A percentile compares a stretch with the other conserved stretches of the same genome.
These are phyloP conservation scores for Sepioteuthis lessoniana DNA, from an alignment of 2,888 invertebrate genomes.

Conservation along the genomic window DNA sequence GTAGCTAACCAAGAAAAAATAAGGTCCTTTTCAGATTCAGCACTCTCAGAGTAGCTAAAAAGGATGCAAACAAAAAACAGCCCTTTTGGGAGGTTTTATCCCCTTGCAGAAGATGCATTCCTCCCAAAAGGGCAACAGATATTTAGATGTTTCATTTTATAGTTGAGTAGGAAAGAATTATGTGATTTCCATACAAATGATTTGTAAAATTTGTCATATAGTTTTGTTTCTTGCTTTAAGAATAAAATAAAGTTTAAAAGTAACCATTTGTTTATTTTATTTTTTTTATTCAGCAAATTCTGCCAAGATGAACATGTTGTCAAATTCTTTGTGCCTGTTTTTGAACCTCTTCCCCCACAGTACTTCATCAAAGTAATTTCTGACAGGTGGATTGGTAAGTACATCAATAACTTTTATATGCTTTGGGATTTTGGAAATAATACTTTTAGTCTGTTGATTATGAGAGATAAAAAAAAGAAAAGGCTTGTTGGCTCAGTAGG, in stretches of 20 bases:
- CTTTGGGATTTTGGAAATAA: not conserved
- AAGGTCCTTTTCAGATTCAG: too few species aligned
- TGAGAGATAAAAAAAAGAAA: not conserved
- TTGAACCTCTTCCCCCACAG: conserved; percentile 98
- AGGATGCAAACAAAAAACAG: too few species aligned
- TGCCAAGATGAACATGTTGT: conserved; percentile 94
- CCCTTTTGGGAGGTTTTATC: too few species aligned
- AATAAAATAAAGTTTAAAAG: not conserved
- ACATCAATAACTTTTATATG: not conserved
- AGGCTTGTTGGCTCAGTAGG: too few species aligned
- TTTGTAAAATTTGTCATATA: not conserved
- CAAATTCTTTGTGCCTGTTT: conserved; percentile 98
- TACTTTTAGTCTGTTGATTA: not conserved
- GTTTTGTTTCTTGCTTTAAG: not conserved
- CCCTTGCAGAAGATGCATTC: too few species aligned
- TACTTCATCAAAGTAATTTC: conserved; percentile 86
- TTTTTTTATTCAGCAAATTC: conserved; percentile 82
- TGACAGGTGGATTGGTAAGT: conserved; percentile 78
- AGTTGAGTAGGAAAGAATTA: too few species aligned
- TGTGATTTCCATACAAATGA: not conserved
- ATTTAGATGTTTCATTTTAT: too few species aligned
- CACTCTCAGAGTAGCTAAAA: too few species aligned
- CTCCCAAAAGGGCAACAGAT: too few species aligned
- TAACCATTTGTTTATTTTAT: conserved; percentile 39
- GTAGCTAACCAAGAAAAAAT: too few species aligned